phyloP scores from a whole-genome alignment of 64 coral and sea anemone genomes.

The Actinia equina region DNA sequence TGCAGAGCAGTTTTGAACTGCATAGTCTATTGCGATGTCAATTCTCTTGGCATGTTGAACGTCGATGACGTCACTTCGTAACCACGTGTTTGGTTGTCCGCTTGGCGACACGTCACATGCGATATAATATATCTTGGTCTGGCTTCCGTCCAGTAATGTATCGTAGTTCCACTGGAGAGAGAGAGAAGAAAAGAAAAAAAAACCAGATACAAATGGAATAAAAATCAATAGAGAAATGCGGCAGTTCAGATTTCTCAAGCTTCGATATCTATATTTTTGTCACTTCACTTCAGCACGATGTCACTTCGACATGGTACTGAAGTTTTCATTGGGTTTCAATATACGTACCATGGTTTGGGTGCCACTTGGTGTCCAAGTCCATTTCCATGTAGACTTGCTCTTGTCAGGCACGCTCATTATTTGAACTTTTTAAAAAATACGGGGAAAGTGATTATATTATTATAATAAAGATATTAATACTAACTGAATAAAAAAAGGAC shows the following conservation, averaged over 20 bases:
- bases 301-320: too few relatives aligned
- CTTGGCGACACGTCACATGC: neutral
- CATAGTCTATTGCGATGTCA: slow-evolving; percentile 9
- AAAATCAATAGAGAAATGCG: neutral
- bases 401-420: slow-evolving; percentile 3
- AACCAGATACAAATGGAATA: neutral
- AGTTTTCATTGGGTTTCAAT: neutral
- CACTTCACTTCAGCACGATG: too few relatives aligned
- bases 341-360: neutral
- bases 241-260: neutral
- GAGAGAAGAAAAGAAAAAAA: neutral
- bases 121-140: neutral
- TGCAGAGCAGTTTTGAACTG: slow-evolving; percentile 14
- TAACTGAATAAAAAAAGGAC: too few relatives aligned
- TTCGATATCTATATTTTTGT: too few relatives aligned
- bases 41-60: neutral
- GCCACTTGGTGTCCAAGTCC: neutral
- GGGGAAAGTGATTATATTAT: too few relatives aligned
- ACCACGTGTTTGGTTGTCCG: neutral
- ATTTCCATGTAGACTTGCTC: neutral
- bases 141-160: neutral
- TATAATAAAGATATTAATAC: too few relatives aligned
- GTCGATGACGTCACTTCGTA: slow-evolving; percentile 7
- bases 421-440: neutral
- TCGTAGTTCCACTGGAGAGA: neutral